phyloP scores from a whole-genome alignment of 2,113 vertebrate species.

The Australoheros scitulus region DNA sequence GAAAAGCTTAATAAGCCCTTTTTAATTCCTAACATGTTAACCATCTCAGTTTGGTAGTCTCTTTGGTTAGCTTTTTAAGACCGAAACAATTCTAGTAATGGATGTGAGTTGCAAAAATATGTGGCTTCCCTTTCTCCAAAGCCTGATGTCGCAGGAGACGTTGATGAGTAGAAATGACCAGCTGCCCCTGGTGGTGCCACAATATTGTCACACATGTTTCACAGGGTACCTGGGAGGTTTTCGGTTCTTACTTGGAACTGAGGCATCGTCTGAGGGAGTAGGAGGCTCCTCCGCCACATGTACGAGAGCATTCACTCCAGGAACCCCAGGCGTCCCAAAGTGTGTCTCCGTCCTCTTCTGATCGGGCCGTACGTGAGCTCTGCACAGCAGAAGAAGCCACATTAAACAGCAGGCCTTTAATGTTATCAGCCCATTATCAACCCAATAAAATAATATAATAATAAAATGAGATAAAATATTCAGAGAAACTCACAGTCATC shows the following conservation, averaged over 20 bases:
- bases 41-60: neutral
- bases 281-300: constrained; percentile 93
- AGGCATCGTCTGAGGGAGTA: constrained; percentile 95
- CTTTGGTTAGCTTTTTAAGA: neutral
- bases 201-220: neutral
- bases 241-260: constrained; percentile 87
- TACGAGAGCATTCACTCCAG: constrained; percentile 96
- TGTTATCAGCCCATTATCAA: neutral
- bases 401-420: neutral
- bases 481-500: neutral
- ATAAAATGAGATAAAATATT: neutral
- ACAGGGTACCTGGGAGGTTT: neutral
- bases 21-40: neutral
- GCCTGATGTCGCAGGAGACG: neutral
- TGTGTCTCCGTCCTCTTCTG: constrained; percentile 90
- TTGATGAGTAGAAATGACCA: neutral
- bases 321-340: constrained; percentile 96
- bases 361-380: constrained; percentile 91
- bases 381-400: constrained; percentile 56
- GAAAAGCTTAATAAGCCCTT: neutral
- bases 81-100: neutral
- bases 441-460: no score
- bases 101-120: neutral
- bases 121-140: neutral
- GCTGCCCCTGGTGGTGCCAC: neutral